Conservation (phyloP, 2,888 invertebrate species). For the Eremobia ochroleuca region DNA sequence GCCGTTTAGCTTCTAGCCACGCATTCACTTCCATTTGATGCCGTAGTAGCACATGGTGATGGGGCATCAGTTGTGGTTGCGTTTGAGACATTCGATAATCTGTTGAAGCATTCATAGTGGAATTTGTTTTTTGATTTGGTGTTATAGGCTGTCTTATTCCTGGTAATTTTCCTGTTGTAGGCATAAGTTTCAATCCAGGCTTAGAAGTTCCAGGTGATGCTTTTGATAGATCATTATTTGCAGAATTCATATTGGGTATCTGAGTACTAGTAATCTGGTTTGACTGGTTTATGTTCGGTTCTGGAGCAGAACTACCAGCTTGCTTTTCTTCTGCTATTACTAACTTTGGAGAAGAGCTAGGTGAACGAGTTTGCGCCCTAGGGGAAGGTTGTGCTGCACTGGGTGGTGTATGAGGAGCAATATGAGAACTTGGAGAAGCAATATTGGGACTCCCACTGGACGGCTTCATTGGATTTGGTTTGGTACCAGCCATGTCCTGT, state of each 20-base stretch:
- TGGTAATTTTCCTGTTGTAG: conserved; percentile 78
- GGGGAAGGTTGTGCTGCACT: conserved; percentile 83
- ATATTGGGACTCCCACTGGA: conserved; percentile 74
- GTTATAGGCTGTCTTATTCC: conserved; percentile 81
- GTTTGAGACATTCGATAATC: conserved; percentile 77
- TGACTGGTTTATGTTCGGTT: conserved; percentile 83
- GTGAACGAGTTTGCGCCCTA: conserved; percentile 87
- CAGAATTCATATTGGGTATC: conserved; percentile 76
- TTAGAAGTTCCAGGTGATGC: conserved; percentile 83
- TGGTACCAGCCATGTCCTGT: conserved; percentile 76
- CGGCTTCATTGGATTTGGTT: conserved; percentile 77
- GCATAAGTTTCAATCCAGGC: conserved; percentile 77
- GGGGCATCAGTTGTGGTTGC: conserved; percentile 77
- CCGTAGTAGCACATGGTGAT: conserved; percentile 77
- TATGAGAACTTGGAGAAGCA: conserved; percentile 79
- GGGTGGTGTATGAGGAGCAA: conserved; percentile 76
- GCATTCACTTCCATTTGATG: conserved; percentile 87
- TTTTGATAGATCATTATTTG: conserved; percentile 81
- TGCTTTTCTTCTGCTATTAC: conserved; percentile 90
- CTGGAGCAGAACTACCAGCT: conserved; percentile 74
- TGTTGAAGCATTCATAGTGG: conserved; percentile 74
- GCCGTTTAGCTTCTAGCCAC: conserved; percentile 85
- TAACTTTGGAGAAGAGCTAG: conserved; percentile 89
- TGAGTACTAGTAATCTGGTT: conserved; percentile 87
- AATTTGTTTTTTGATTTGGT: conserved; percentile 77